Percentiles rank a stretch among this genome's conserved stretches.
These are phyloP conservation scores for Drosophila bunnanda DNA, from an alignment of 2,888 invertebrate genomes.

Conservation along the genomic window DNA sequence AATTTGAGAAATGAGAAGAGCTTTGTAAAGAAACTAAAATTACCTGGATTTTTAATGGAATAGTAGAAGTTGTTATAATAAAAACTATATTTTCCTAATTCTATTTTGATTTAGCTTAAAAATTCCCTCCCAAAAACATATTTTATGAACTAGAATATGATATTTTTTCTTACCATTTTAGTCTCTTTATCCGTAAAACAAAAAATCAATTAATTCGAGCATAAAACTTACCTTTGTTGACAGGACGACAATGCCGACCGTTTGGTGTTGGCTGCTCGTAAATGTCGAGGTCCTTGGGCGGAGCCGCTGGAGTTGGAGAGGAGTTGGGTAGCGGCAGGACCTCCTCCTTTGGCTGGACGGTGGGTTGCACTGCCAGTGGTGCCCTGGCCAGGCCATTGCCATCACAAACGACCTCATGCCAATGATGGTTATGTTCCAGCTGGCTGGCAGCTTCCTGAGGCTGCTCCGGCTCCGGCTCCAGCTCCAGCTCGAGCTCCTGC, in stretches of 20 bases:
- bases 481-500: slow-evolving; percentile 22
- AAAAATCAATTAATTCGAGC: slow-evolving; percentile 35
- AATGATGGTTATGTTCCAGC: slow-evolving; percentile 74
- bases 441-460: slow-evolving; percentile 16
- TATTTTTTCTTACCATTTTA: background rate
- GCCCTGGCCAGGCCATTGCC: slow-evolving; percentile 62
- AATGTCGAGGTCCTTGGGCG: slow-evolving; percentile 64
- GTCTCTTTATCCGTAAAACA: background rate
- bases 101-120: too few species aligned
- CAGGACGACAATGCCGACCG: slow-evolving; percentile 54
- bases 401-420: slow-evolving; percentile 74
- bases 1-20: background rate
- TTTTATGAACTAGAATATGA: background rate
- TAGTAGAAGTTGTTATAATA: too few species aligned
- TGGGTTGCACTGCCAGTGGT: slow-evolving; percentile 11
- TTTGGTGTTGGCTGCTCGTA: slow-evolving; percentile 67
- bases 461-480: slow-evolving; percentile 15
- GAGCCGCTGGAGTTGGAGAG: background rate
- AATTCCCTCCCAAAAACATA: too few species aligned
- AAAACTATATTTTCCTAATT: background rate
- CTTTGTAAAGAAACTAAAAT: background rate
- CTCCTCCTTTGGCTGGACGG: slow-evolving; percentile 1
- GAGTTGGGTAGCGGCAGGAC: slow-evolving; percentile 1
- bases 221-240: slow-evolving; percentile 70
- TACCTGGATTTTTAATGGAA: background rate